Base-by-base conservation (phyloP, 2,113 vertebrate genomes). In the Hippocampus abdominalis region DNA sequence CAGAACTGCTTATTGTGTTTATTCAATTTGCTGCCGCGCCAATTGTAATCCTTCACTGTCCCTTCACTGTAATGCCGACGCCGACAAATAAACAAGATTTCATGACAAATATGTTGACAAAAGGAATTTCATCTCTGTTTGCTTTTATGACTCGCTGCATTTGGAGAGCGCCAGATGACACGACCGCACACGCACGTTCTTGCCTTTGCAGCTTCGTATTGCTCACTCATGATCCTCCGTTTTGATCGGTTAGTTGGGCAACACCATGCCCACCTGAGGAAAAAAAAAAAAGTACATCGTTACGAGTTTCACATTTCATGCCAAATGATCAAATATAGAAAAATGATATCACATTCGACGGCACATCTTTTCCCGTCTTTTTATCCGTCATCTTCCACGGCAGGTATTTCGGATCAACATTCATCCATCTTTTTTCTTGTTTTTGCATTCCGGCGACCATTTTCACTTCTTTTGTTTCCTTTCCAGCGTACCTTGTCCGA, bases 401-500 rank as follows among this genome's bases (percentile, higher is more conserved):
- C 15, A 59, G 9, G 29, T 59, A 59, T 13, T 59, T 29, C 23
- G 40, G 11, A 9, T 11, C 40, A 42, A 42, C 29, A 3, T 29
- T 42, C 5, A 15, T 46, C 44, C 48, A 18, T 49, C 9, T 61
- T 16, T 39, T 39, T 16, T 39, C 16, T 62, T 20, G 20, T 63
- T 64, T 64, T 23, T 8, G 4, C 42, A 13, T 13, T 2, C 10
- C 42, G 42, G 42, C 11, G 8, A 63, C 46, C 3, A 4, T 48
- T 48, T 48, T 16, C 46, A 11, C 7, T 15, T 29, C 23, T 39
- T 32, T 5, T 5, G 29, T 32, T 32, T 32, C 5, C 29, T 32
- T 32, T 32, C 4, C 4, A 32, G 29, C 29, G 13, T 87, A 98
- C 97, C 95, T 99, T 96, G 79, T 98, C 94, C 1, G 94, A 84